These are phyloP conservation scores for Protobothrops flavoviridis DNA, from an alignment of 2,113 vertebrate species.

Conservation along the genomic window DNA sequence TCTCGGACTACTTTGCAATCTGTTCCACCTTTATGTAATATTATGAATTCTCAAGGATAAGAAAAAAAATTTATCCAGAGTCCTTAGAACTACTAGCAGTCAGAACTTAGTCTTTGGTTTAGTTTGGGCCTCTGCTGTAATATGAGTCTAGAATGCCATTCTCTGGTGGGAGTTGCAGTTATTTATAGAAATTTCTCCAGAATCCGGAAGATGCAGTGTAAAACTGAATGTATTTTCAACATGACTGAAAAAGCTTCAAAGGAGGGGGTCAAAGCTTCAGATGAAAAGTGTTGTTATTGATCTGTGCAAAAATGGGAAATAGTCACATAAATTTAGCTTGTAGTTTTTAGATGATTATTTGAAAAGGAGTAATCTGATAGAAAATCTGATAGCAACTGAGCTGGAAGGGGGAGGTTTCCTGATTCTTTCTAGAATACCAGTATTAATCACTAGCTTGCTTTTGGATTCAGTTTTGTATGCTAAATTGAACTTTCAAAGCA, in stretches of 20 bases:
- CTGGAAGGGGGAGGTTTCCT: not conserved
- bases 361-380: not conserved
- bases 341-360: not conserved
- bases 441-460: not conserved
- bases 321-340: not conserved
- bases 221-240: not conserved
- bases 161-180: not conserved
- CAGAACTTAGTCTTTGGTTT: not conserved
- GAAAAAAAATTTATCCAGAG: not conserved
- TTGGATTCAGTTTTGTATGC: not conserved
- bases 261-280: not conserved
- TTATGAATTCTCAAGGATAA: not conserved
- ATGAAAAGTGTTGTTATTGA: not conserved
- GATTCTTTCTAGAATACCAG: not conserved
- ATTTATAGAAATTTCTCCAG: not conserved
- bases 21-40: not conserved
- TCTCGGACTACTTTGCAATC: not conserved
- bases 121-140: not conserved
- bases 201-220: not conserved
- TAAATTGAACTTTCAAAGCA: not conserved
- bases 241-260: not conserved
- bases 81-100: not conserved
- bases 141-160: not conserved
- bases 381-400: not conserved
- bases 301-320: not conserved